Evolutionary conservation across 2,888 invertebrate species (phyloP).

Genomic region (Dorcus parallelipipedus): DNA sequence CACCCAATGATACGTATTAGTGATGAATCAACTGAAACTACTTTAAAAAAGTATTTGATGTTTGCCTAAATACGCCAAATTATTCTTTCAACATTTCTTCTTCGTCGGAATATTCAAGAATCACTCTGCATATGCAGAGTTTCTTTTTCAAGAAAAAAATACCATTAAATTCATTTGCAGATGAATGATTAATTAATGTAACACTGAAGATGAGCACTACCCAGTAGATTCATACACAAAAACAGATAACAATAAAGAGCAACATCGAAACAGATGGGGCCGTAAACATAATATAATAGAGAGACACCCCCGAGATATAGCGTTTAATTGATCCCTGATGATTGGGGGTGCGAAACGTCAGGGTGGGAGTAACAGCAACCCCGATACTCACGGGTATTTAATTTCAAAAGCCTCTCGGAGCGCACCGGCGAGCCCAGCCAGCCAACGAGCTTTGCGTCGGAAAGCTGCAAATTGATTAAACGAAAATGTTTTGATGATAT

Average conservation of each 20-base stretch:
- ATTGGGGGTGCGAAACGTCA: constrained; percentile 43
- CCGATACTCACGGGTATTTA: constrained; percentile 42
- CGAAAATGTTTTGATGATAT: background rate
- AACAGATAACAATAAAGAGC: background rate
- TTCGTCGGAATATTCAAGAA: too few relatives aligned
- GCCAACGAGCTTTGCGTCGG: constrained; percentile 5
- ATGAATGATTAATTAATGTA: background rate
- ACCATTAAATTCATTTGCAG: too few relatives aligned
- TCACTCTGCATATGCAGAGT: too few relatives aligned
- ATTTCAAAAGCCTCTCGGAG: constrained; percentile 32
- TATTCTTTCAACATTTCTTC: too few relatives aligned
- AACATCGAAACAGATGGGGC: constrained; percentile 24
- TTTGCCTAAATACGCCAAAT: background rate
- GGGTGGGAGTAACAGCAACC: constrained; percentile 28
- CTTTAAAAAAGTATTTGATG: background rate
- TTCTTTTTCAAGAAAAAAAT: too few relatives aligned
- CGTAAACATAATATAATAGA: constrained; percentile 24
- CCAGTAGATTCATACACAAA: background rate
- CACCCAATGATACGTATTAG: background rate
- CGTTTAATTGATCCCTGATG: constrained; percentile 48
- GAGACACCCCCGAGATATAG: constrained; percentile 23
- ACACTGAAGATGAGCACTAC: background rate
- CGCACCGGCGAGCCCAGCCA: background rate
- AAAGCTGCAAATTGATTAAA: constrained; percentile 17
- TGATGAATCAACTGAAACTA: background rate